Percentiles rank a stretch among this genome's conserved stretches.
phyloP scores from a whole-genome alignment of 2,888 invertebrate genomes.

The Coenonympha glycerion region DNA sequence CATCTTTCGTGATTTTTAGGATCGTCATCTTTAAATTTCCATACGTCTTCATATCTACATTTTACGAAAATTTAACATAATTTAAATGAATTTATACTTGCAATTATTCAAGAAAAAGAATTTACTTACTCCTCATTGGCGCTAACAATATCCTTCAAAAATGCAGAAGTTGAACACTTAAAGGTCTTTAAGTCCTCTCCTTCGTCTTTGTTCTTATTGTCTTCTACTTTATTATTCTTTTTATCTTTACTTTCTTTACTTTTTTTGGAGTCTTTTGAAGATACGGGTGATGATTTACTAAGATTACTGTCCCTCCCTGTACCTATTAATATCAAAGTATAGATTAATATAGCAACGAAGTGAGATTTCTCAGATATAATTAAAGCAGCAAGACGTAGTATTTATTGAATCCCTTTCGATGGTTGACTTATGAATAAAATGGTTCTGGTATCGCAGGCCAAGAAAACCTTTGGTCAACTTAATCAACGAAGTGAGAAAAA shows the following conservation, averaged over 20 bases:
- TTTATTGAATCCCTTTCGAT: too few species aligned
- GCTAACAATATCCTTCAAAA: slow-evolving; percentile 82
- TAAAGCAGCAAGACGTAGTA: too few species aligned
- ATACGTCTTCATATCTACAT: slow-evolving; percentile 82
- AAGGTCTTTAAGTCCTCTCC: slow-evolving; percentile 78
- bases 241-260: slow-evolving; percentile 84
- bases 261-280: slow-evolving; percentile 85
- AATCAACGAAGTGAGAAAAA: too few species aligned
- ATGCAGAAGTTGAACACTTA: slow-evolving; percentile 81
- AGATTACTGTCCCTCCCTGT: slow-evolving; percentile 85
- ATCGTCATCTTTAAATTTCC: slow-evolving; percentile 87
- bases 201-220: slow-evolving; percentile 77
- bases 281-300: slow-evolving; percentile 85
- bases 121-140: slow-evolving; percentile 81
- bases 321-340: slow-evolving; percentile 34
- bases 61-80: slow-evolving; percentile 10
- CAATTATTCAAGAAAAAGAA: background rate
- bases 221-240: slow-evolving; percentile 65
- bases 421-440: too few species aligned
- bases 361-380: too few species aligned
- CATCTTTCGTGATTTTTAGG: slow-evolving; percentile 84
- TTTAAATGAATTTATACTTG: background rate
- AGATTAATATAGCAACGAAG: background rate
- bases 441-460: too few species aligned
- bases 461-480: too few species aligned